Percentiles rank a stretch among this genome's conserved stretches.
Evolutionary conservation across 2,113 vertebrate genomes (phyloP).

Genomic region (Myotis brandtii): DNA sequence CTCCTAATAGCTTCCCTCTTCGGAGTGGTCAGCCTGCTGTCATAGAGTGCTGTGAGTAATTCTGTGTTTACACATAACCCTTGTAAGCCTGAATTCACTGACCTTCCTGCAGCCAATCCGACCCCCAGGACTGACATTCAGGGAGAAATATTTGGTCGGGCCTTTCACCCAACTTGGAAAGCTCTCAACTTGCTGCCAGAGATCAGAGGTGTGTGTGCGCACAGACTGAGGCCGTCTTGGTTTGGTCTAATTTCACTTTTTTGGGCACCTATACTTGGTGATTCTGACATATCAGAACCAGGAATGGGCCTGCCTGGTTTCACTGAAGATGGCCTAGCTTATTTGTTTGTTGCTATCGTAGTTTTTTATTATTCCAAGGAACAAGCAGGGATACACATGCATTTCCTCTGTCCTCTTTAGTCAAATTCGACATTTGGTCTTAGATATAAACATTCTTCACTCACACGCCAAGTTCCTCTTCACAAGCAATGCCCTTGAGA

Average conservation of each 20-base stretch:
- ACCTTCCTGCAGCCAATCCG: neutral
- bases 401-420: neutral
- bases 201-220: accelerated
- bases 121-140: neutral
- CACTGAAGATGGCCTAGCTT: neutral
- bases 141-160: neutral
- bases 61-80: neutral
- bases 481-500: neutral
- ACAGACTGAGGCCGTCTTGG: neutral
- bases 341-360: neutral
- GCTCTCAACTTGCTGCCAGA: neutral
- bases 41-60: neutral
- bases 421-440: neutral
- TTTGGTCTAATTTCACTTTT: neutral
- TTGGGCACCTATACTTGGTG: neutral
- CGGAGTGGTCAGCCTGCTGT: neutral
- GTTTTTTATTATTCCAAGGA: neutral
- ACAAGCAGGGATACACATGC: neutral
- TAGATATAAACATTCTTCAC: neutral
- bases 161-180: neutral
- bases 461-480: neutral
- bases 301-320: neutral
- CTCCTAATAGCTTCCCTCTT: neutral
- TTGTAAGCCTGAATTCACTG: neutral
- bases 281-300: neutral